Evolutionary conservation across 2,888 invertebrate genomes (phyloP).

Genomic region (Mellilla xanthometata): DNA sequence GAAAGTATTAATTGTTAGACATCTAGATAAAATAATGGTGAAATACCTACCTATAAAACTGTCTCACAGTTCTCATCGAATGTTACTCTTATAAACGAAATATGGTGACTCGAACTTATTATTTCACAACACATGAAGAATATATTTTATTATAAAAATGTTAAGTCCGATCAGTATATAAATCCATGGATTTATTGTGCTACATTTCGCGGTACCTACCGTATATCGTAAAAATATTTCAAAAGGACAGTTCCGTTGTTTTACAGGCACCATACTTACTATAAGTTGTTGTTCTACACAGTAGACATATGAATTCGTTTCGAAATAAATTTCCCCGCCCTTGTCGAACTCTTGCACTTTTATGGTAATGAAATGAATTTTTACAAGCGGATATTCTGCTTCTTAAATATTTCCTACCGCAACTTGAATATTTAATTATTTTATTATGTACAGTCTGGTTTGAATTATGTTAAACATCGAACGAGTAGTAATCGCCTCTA

Average conservation of each 20-base stretch:
- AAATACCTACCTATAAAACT: slow-evolving; percentile 72
- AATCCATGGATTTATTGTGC: slow-evolving; percentile 10
- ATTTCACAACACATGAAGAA: slow-evolving; percentile 61
- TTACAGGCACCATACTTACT: slow-evolving; percentile 63
- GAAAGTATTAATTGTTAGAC: slow-evolving; percentile 72
- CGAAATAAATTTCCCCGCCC: slow-evolving; percentile 75
- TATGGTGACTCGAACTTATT: slow-evolving; percentile 49
- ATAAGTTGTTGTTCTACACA: slow-evolving; percentile 79
- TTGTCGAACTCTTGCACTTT: slow-evolving; percentile 46
- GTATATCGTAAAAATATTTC: slow-evolving; percentile 1
- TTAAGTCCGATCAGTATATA: slow-evolving; percentile 14
- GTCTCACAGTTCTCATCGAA: slow-evolving; percentile 61
- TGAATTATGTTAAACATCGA: slow-evolving; percentile 5
- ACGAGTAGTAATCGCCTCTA: slow-evolving; percentile 25
- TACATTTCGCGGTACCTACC: slow-evolving; percentile 18
- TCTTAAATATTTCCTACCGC: neutral
- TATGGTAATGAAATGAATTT: slow-evolving; percentile 18
- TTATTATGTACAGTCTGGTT: slow-evolving; percentile 4
- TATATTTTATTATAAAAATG: slow-evolving; percentile 28
- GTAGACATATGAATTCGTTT: slow-evolving; percentile 80
- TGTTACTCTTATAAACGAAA: slow-evolving; percentile 54
- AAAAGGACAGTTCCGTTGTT: slow-evolving; percentile 41
- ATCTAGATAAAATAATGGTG: slow-evolving; percentile 69
- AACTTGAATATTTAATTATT: slow-evolving; percentile 5
- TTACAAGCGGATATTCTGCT: slow-evolving; percentile 9